Evolutionary conservation across 2,797 vertebrate genomes (phyloP).

Genomic region (Pelodytes ibericus): DNA sequence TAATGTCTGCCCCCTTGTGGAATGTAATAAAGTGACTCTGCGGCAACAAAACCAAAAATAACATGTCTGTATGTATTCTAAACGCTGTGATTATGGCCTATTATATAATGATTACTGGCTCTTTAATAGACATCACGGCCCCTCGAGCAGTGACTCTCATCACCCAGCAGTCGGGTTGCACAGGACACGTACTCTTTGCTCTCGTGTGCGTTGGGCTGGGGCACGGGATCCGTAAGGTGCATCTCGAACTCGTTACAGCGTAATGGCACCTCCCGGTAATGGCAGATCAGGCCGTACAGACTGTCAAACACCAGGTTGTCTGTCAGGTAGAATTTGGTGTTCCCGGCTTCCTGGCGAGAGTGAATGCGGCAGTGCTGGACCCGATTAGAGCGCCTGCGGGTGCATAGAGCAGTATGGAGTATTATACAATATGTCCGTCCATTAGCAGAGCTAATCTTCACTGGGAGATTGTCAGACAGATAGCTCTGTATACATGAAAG

Average conservation of each 20-base stretch:
- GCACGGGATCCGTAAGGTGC: constrained; percentile 71
- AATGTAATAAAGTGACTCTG: no score
- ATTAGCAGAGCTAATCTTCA: no score
- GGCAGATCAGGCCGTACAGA: constrained; percentile 74
- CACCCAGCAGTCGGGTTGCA: no score
- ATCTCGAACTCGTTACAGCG: constrained; percentile 77
- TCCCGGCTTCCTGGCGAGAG: constrained; percentile 69
- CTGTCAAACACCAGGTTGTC: constrained; percentile 77
- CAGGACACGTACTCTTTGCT: constrained; percentile 77
- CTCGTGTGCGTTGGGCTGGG: constrained; percentile 73
- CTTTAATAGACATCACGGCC: no score
- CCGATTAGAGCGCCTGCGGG: constrained; percentile 67
- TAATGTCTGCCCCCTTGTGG: no score
- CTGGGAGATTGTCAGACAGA: neutral
- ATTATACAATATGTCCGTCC: no score
- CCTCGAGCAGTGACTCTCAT: no score
- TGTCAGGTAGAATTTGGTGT: constrained; percentile 74
- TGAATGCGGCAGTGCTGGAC: constrained; percentile 77
- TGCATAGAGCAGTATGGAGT: neutral
- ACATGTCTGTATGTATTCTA: no score
- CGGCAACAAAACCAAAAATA: no score
- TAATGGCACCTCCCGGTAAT: constrained; percentile 73
- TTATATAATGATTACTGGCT: no score
- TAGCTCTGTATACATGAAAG: no score
- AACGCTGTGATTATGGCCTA: no score